Base-by-base conservation (phyloP, 2,888 invertebrate species). In the Conistra vaccinii region DNA sequence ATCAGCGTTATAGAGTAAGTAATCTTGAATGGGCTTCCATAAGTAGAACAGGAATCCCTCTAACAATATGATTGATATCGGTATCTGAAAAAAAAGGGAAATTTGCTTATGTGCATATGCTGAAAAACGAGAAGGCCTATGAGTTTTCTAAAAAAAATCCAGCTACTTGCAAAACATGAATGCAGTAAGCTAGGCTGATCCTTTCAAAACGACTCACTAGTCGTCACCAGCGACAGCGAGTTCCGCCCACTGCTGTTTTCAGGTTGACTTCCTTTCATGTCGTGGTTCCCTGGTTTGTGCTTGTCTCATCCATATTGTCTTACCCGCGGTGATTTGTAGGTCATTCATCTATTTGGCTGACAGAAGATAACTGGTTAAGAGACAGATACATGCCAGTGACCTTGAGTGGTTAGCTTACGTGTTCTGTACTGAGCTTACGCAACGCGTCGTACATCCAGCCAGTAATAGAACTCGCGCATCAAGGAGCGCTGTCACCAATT, bases 11-110 rank as follows among this genome's bases (percentile, higher is more conserved):
- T 65, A 67, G 55, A 89, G 76, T 29, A 93, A 62, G 66, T 89
- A 91, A n/a, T 89, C 85, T 86, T 93, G 89, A 3, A 94, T 42
- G 9, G 78, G 73, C 20, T 86, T 87, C 95, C 95, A 95, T 51
- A 91, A 20, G 83, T 89, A 87, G 26, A 82, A 70, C 0, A 94
- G 74, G 1, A 92, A 92, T 32, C 73, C 76, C 89, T 95, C 94
- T 17, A 95, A 85, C 7, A 92, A 35, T 14, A 89, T 48, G 32
- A 93, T 83, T 9, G 91, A 80, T 73, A 90, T 26, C 23, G 91
- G 87, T 35, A 93, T 76, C 94, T 94, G 92, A 5, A 89, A 93
- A 89, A 93, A 74, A 73, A 48, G 7, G 1, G 1, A 17, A 2
- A 53, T 72, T 51, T 17, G 23, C 12, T 53, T n/a, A 20, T 23